Base-by-base conservation (phyloP, 2,888 invertebrate genomes). In the Eurytoma californica region DNA sequence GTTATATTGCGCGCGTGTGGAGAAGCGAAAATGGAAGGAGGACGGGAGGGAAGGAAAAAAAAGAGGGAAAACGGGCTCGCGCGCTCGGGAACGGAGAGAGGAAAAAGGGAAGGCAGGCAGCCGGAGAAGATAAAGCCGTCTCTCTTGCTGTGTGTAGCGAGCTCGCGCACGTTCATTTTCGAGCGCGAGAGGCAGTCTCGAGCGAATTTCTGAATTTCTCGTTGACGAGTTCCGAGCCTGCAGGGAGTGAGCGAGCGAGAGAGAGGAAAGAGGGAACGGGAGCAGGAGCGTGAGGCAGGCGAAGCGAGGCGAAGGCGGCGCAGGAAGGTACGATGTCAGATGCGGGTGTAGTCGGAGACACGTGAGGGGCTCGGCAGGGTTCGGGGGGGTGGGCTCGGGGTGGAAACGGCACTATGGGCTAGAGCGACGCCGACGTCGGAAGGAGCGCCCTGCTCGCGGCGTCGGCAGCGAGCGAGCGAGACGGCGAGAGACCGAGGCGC, bases 301-400 rank as follows among this genome's bases (percentile, higher is more conserved):
- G 70, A 80, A 82, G 81, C 85, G 85, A 85, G 60, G 51, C 39
- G 47, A 68, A 69, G 76, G 72, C 68, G 85, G 85, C 85, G 85
- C 85, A 85, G 87, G 86, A 87, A 87, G 87, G 88, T 87, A 88
- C 86, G 87, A 86, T 85, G 88, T 84, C 84, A 83, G 84, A 84
- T 84, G 84, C 82, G 84, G 83, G 84, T 81, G 83, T 82, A 81
- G 84, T 83, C 82, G 76, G 83, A 74, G 77, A 75, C 81, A 81
- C 80, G 83, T 82, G 82, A 83, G 82, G 77, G 77, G 76, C 60
- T 58, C 77, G 63, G 80, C 68, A 80, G 80, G 83, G 82, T 78
- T 78, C 66, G 80, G 80, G 83, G 83, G 82, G 81, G 83, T 79
- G 79, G 82, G 83, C 72, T 65, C 61, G 76, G 82, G 61, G 76